A percentile compares a stretch with the other conserved stretches of the same genome.
phyloP scores from a whole-genome alignment of 2,113 vertebrate genomes.

The Calyptomena viridis region DNA sequence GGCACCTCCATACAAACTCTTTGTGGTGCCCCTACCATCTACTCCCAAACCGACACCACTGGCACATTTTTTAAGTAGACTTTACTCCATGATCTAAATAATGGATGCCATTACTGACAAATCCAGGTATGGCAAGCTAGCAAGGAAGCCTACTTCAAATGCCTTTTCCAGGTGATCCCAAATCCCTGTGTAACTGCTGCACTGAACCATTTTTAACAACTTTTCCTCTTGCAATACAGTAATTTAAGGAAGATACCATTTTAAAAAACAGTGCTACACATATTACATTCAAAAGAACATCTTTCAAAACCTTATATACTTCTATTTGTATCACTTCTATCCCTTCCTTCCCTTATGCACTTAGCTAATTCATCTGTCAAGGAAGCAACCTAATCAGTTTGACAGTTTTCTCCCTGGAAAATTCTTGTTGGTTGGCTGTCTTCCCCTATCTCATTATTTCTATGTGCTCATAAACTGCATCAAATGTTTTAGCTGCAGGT shows the following conservation, averaged over 20 bases:
- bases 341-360: background rate
- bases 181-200: background rate
- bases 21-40: background rate
- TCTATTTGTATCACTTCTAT: background rate
- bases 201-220: background rate
- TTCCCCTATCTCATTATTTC: background rate
- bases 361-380: background rate
- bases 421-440: background rate
- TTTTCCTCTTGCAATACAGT: background rate
- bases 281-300: background rate
- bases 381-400: background rate
- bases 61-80: background rate
- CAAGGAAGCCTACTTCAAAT: background rate
- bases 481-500: background rate
- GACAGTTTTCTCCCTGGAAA: background rate
- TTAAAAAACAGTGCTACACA: background rate
- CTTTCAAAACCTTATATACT: background rate
- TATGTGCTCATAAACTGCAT: background rate
- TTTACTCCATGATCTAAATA: background rate
- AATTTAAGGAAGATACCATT: background rate
- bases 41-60: background rate
- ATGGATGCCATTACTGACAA: background rate
- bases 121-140: background rate
- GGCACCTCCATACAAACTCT: background rate
- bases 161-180: background rate